Evolutionary conservation across 1,140 invertebrate genomes (phyloP).

Genomic region (Polyergus mexicanus): DNA sequence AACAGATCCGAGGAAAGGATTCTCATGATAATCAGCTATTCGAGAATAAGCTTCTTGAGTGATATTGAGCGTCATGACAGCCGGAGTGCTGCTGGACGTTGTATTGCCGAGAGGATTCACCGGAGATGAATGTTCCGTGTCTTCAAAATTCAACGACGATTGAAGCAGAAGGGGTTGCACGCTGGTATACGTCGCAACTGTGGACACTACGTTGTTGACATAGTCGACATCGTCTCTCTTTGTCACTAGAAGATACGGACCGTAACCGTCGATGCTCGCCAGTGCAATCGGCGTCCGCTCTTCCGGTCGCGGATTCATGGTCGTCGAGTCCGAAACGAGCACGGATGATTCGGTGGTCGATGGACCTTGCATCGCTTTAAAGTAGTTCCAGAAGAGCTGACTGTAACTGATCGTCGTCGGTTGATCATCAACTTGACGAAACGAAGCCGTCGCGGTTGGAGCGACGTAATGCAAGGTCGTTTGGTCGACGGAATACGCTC

Average conservation of each 20-base stretch:
- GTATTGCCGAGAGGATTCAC: not conserved
- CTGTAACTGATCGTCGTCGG: conserved; percentile 64
- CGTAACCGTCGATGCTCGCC: conserved; percentile 40
- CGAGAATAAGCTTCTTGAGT: conserved; percentile 30
- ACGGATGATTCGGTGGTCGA: not conserved
- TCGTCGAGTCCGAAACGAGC: not conserved
- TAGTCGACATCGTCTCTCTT: not conserved
- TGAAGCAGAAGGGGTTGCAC: conserved; percentile 19
- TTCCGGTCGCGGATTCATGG: conserved; percentile 18
- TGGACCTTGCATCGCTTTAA: conserved; percentile 69
- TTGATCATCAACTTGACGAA: not conserved
- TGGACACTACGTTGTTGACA: conserved; percentile 3
- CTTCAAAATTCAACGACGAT: not conserved
- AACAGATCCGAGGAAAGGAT: conserved; percentile 19
- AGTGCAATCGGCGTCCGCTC: conserved; percentile 45
- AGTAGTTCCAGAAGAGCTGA: conserved; percentile 78
- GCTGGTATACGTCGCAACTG: conserved; percentile 5
- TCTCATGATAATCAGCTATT: conserved; percentile 25
- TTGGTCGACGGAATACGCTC: not conserved
- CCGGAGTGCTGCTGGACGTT: conserved; percentile 1
- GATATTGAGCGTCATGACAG: conserved; percentile 35
- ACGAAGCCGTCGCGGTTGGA: not conserved
- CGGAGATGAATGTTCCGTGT: not conserved
- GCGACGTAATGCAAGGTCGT: not conserved
- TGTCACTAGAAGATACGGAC: conserved; percentile 53